These are phyloP conservation scores for Gasterosteus aculeatus DNA, from an alignment of 2,113 vertebrate genomes.

Conservation along the genomic window DNA sequence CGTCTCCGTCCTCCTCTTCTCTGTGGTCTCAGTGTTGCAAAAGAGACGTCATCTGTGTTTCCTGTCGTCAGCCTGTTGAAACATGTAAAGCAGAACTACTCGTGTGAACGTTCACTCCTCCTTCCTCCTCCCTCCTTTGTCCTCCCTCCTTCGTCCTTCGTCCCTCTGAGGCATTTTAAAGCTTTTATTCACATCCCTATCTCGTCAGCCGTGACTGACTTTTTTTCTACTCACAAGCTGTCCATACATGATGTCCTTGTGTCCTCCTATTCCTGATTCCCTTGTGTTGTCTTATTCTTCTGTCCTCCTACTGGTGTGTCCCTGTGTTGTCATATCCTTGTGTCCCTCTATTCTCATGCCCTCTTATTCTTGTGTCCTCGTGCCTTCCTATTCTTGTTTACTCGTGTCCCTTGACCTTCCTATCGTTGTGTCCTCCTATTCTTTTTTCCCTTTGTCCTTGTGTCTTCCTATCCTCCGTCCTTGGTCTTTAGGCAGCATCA, in stretches of 20 bases:
- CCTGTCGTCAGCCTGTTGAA: slow-evolving; percentile 51
- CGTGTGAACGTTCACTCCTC: neutral
- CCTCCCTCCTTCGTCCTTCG: neutral
- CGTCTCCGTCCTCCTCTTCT: slow-evolving; percentile 3
- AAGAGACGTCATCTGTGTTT: slow-evolving; percentile 43
- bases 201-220: neutral
- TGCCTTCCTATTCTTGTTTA: no score
- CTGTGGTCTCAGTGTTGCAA: slow-evolving; percentile 49
- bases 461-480: no score
- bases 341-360: no score
- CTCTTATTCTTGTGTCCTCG: no score
- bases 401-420: no score
- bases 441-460: no score
- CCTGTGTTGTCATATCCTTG: no score
- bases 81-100: slow-evolving; percentile 38
- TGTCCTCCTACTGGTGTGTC: no score
- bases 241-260: neutral
- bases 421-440: no score
- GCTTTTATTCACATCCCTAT: neutral
- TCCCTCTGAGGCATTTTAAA: neutral
- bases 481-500: no score
- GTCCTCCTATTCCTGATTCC: neutral
- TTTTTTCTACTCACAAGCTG: neutral
- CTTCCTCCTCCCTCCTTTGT: neutral
- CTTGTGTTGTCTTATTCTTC: no score